Evolutionary conservation across 2,888 invertebrate genomes (phyloP).

Genomic region (Diadegma fenestrale): DNA sequence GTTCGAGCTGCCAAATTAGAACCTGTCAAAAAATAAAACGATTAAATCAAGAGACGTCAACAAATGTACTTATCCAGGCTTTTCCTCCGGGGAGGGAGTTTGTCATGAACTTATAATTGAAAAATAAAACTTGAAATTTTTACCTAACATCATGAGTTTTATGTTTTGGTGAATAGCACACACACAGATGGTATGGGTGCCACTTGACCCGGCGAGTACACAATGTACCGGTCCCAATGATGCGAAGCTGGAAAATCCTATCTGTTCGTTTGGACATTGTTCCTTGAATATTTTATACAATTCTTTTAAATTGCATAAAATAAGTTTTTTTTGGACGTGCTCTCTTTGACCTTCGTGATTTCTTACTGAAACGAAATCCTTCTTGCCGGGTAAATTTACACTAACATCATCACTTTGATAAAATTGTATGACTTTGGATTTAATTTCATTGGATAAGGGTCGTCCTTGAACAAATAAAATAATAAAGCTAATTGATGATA

Average conservation of each 20-base stretch:
- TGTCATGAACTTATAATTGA: too few species aligned
- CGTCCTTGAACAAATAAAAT: background rate
- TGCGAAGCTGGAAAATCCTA: conserved; percentile 31
- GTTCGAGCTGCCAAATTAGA: background rate
- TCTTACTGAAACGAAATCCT: conserved; percentile 37
- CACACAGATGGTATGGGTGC: conserved; percentile 25
- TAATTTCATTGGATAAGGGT: background rate
- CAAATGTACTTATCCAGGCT: too few species aligned
- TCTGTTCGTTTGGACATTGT: background rate
- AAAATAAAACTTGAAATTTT: background rate
- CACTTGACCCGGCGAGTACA: conserved; percentile 16
- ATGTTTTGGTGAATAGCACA: conserved; percentile 38
- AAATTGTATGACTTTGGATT: conserved; percentile 9
- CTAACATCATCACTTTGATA: conserved; percentile 17
- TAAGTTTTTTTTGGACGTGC: conserved; percentile 29
- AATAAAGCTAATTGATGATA: too few species aligned
- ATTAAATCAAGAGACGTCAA: too few species aligned
- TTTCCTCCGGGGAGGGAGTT: too few species aligned
- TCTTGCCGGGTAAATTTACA: conserved; percentile 22
- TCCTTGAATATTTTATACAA: conserved; percentile 16
- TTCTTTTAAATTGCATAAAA: conserved; percentile 38
- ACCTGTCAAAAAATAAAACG: conserved; percentile 1
- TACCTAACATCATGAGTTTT: conserved; percentile 32
- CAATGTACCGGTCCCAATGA: conserved; percentile 9
- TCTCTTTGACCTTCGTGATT: conserved; percentile 6